These are phyloP conservation scores for Aphaenogaster ashmeadi DNA, from an alignment of 1,140 invertebrate species.

Conservation along the genomic window DNA sequence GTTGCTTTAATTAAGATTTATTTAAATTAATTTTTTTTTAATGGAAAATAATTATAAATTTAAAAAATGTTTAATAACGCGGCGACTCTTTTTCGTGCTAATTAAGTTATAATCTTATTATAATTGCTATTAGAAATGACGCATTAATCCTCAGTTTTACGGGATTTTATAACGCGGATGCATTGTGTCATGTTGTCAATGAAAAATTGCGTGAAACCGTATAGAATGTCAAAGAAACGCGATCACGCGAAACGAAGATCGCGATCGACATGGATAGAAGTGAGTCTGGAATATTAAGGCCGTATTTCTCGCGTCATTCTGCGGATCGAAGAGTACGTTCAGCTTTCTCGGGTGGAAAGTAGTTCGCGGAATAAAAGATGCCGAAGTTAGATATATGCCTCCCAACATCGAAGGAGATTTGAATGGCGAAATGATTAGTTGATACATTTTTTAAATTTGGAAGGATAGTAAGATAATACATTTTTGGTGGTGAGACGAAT, in stretches of 20 bases:
- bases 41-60: not conserved
- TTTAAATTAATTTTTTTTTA: not conserved
- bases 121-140: not conserved
- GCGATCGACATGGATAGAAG: conserved; percentile 5
- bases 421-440: not conserved
- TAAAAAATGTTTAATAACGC: not conserved
- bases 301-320: conserved; percentile 56
- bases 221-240: not conserved
- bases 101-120: not conserved
- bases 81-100: not conserved
- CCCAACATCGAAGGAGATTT: not conserved
- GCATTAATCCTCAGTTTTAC: not conserved
- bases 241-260: conserved; percentile 11
- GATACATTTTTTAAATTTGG: not conserved
- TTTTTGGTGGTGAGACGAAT: not conserved
- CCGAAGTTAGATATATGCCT: not conserved
- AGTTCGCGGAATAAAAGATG: conserved; percentile 9
- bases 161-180: not conserved
- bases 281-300: conserved; percentile 19
- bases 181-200: not conserved
- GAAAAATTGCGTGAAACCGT: not conserved
- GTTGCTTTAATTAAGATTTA: conserved; percentile 1
- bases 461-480: not conserved
- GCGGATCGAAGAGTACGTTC: conserved; percentile 44
- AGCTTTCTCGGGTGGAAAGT: conserved; percentile 50